Evolutionary conservation across 2,113 vertebrate species (phyloP).

Genomic region (Apodemus speciosus): DNA sequence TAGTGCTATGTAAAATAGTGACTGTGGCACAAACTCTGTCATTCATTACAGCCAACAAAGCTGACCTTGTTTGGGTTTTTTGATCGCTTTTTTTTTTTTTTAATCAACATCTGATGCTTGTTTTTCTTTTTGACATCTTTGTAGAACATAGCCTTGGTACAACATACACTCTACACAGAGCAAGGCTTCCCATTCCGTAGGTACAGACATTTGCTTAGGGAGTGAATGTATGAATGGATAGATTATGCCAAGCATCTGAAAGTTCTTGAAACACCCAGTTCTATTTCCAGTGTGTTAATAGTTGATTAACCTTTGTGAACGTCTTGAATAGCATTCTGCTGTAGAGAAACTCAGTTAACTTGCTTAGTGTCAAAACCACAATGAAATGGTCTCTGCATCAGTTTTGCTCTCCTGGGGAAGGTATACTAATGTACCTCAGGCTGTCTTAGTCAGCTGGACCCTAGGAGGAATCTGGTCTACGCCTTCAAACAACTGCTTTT

Average conservation of each 20-base stretch:
- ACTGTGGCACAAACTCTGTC: not conserved
- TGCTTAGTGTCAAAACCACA: constrained; percentile 23
- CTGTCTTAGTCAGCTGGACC: not conserved
- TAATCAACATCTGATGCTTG: not conserved
- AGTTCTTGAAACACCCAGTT: constrained; percentile 7
- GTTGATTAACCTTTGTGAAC: not conserved
- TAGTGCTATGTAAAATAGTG: not conserved
- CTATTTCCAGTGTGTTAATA: not conserved
- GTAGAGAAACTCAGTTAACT: not conserved
- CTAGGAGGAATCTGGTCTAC: not conserved
- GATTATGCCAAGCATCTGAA: not conserved
- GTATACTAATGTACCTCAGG: not conserved
- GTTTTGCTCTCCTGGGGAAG: not conserved
- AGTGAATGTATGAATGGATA: not conserved
- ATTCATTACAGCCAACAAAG: not conserved
- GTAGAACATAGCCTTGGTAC: not conserved
- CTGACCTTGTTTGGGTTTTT: not conserved
- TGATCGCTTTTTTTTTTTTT: not conserved
- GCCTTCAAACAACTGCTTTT: not conserved
- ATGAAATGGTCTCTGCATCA: not conserved
- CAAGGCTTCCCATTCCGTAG: not conserved
- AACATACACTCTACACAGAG: not conserved
- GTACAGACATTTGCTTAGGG: not conserved
- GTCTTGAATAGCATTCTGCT: not conserved
- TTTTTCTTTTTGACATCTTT: not conserved